A percentile compares a stretch with the other conserved stretches of the same genome.
phyloP scores from a whole-genome alignment of 2,888 invertebrate genomes.

The Phlogophora meticulosa region DNA sequence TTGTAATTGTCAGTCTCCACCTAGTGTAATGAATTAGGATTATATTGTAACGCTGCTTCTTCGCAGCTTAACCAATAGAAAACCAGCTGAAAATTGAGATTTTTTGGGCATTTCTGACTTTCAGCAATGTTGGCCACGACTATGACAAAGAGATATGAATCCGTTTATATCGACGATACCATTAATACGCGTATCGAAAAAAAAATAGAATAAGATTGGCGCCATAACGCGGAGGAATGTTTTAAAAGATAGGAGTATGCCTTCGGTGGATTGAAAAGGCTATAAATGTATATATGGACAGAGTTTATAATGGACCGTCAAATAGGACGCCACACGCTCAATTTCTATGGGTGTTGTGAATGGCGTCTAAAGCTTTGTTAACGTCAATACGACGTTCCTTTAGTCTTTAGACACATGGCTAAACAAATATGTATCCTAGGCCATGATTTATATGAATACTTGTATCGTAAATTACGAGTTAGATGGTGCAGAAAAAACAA shows the following conservation, averaged over 20 bases:
- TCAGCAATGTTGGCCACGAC: no score
- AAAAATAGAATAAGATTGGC: neutral
- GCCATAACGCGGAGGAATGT: neutral
- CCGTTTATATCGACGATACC: neutral
- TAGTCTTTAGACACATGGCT: slow-evolving; percentile 16
- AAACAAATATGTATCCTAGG: slow-evolving; percentile 16
- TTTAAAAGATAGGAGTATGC: slow-evolving; percentile 1
- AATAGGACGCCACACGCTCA: slow-evolving; percentile 2
- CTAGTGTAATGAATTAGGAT: no score
- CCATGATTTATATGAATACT: neutral
- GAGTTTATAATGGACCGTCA: slow-evolving; percentile 10
- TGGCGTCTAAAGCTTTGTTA: slow-evolving; percentile 34
- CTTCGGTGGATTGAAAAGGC: slow-evolving; percentile 3
- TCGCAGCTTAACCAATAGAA: no score
- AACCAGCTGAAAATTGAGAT: no score
- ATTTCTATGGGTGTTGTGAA: slow-evolving; percentile 35
- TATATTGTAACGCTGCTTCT: no score
- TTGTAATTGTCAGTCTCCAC: no score
- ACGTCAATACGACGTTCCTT: slow-evolving; percentile 20
- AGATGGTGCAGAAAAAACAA: no score
- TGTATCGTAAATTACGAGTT: neutral
- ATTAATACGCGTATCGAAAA: neutral
- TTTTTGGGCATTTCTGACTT: no score
- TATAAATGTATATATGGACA: slow-evolving; percentile 17
- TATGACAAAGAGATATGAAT: no score